A percentile compares a stretch with the other conserved stretches of the same genome.
phyloP scores from a whole-genome alignment of 2,113 vertebrate genomes.

The Agelaius tricolor region DNA sequence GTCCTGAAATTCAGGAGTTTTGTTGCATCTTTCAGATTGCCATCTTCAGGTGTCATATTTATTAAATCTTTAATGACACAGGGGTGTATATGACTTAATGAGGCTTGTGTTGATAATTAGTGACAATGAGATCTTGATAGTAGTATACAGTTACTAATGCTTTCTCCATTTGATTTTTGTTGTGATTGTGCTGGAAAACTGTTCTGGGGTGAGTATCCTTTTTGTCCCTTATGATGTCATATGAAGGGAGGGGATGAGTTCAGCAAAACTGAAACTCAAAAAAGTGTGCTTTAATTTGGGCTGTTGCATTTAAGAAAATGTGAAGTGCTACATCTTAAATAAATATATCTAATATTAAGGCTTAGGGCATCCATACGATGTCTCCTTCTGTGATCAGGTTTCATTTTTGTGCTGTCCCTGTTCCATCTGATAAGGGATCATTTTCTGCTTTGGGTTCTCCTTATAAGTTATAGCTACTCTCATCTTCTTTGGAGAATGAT shows the following conservation, averaged over 20 bases:
- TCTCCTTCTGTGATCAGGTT: background rate
- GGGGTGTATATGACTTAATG: background rate
- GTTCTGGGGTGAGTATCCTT: background rate
- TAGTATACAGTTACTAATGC: background rate
- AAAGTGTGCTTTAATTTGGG: background rate
- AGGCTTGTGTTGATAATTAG: background rate
- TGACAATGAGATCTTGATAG: background rate
- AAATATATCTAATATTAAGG: background rate
- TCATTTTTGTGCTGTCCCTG: background rate
- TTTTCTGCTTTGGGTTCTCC: background rate
- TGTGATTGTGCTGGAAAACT: background rate
- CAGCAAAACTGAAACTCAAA: background rate
- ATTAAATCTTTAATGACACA: background rate
- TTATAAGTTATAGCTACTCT: conserved; percentile 5
- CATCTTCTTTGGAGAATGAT: background rate
- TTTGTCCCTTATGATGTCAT: background rate
- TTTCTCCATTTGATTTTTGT: background rate
- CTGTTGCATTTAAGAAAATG: background rate
- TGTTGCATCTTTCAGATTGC: background rate
- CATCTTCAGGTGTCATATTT: background rate
- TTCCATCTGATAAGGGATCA: background rate
- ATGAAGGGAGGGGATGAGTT: background rate
- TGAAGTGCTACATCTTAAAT: background rate
- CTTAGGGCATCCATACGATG: background rate
- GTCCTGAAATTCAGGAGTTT: background rate